A percentile compares a stretch with the other conserved stretches of the same genome.
These are phyloP conservation scores for Gortyna flavago DNA, from an alignment of 2,888 invertebrate genomes.

Conservation along the genomic window DNA sequence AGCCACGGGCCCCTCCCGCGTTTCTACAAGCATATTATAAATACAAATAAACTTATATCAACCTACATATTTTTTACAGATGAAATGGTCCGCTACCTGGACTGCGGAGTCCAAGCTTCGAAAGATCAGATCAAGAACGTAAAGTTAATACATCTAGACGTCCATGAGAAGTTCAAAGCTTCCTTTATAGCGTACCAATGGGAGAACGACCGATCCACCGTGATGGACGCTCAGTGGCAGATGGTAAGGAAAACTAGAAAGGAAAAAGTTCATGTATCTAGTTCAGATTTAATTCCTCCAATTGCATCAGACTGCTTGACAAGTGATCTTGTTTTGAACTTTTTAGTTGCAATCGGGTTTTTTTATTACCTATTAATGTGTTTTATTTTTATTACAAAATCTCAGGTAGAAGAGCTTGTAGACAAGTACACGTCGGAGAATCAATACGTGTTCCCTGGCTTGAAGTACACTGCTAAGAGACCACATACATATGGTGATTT, in stretches of 20 bases:
- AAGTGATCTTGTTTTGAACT: not conserved
- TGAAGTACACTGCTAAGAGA: slow-evolving; percentile 71
- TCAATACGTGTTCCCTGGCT: slow-evolving; percentile 69
- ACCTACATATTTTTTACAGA: slow-evolving; percentile 60
- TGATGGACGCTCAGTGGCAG: slow-evolving; percentile 74
- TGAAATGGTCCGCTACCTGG: slow-evolving; percentile 75
- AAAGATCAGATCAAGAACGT: slow-evolving; percentile 73
- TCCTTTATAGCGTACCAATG: slow-evolving; percentile 73
- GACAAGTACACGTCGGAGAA: slow-evolving; percentile 74
- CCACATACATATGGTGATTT: slow-evolving; percentile 71
- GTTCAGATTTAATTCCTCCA: not conserved
- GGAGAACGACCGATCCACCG: slow-evolving; percentile 76
- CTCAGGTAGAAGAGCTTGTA: slow-evolving; percentile 75
- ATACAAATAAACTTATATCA: not conserved
- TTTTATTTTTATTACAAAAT: not conserved
- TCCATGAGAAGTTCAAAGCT: slow-evolving; percentile 66
- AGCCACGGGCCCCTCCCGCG: too few species aligned
- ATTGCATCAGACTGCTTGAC: not conserved
- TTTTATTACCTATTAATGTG: not conserved
- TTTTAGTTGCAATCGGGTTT: not conserved
- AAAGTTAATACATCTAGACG: slow-evolving; percentile 68
- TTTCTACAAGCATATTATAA: not conserved
- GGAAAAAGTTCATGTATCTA: too few species aligned
- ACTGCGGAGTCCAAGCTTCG: slow-evolving; percentile 76
- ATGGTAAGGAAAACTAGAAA: slow-evolving; percentile 67